Evolutionary conservation across 2,888 invertebrate genomes (phyloP), one percentile per base, ranked within the genome.

Genomic region (Dasysyrphus tricinctus): DNA sequence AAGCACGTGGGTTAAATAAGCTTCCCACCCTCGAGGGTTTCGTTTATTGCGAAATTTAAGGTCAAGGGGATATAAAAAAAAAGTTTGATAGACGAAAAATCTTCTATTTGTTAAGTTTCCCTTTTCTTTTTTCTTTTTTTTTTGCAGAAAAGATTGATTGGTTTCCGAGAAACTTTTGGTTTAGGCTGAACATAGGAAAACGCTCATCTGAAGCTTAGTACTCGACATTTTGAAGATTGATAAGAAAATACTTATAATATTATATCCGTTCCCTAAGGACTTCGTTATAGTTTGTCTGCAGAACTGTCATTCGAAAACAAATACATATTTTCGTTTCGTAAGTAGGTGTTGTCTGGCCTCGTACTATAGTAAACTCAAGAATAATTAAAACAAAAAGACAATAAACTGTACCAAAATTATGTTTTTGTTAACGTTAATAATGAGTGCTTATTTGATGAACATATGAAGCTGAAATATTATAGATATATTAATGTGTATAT

Each of bases 11-110:
- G 9, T 24, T 24, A 24, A 24, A 24, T 16, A 37, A 57, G 14
- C 12, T 54, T 14, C 54, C 54, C 9, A 29, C 14, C 49, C 51
- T 51, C 24, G 24, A 14, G 69, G 19, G 14, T 51, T 69, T 69
- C 37, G 5, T 49, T 69, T 69, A 37, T 37, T 69, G 29, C 5
- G 9, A 47, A 65, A 47, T 39, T 69, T 69, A 11, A 37, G 69
- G 51, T 42, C 69, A 69, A 69, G 37, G 16, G 39, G 5, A 16
- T 3, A 1, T 8, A 6, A 12, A 19, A 37, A 37, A 51, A 54
- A 69, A 54, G 69, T 39, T 69, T 29, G n/a, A 54, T 39, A 54
- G 39, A 54, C 29, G 6, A 65, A n/a, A 51, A 69, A 54, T 39
- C 2, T 29, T 69, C n/a, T 39, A 29, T 54, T 54, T 39, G 16